phyloP scores from a whole-genome alignment of 2,888 invertebrate genomes.

The Emmelina monodactyla region DNA sequence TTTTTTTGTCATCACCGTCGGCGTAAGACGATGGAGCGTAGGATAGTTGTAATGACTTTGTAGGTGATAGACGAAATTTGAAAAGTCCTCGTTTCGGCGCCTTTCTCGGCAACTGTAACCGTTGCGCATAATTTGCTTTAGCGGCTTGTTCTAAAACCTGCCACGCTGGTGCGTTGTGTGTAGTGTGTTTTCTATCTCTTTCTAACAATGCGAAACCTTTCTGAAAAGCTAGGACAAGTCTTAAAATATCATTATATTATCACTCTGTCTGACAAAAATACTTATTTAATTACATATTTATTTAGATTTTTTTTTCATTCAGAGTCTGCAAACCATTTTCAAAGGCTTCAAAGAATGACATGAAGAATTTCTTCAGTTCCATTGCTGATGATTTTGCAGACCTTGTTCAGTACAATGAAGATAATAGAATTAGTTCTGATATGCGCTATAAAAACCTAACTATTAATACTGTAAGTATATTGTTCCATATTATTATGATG shows the following conservation, averaged over 20 bases:
- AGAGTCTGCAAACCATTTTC: conserved; percentile 80
- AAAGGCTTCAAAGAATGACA: conserved; percentile 69
- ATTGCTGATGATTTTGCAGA: conserved; percentile 88
- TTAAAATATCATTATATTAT: background rate
- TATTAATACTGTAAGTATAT: conserved; percentile 70
- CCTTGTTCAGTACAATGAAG: conserved; percentile 94
- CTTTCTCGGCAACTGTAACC: too few relatives aligned
- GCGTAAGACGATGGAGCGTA: too few relatives aligned
- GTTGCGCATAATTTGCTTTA: too few relatives aligned
- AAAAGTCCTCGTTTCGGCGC: too few relatives aligned
- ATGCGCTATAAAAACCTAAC: conserved; percentile 72
- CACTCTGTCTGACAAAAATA: background rate
- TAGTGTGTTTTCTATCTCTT: too few relatives aligned
- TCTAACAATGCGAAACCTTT: too few relatives aligned
- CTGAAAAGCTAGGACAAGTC: too few relatives aligned
- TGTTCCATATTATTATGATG: background rate
- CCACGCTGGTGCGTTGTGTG: too few relatives aligned
- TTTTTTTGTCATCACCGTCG: too few relatives aligned
- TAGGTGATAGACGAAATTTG: too few relatives aligned
- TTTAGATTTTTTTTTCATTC: conserved; percentile 18
- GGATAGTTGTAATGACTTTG: too few relatives aligned
- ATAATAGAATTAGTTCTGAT: conserved; percentile 77
- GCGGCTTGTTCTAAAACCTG: too few relatives aligned
- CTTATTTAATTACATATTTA: background rate
- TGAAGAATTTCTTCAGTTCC: conserved; percentile 82